Percentiles rank a stretch among this genome's conserved stretches.
phyloP scores from a whole-genome alignment of 2,797 vertebrate genomes.

The Neopelma chrysocephalum region DNA sequence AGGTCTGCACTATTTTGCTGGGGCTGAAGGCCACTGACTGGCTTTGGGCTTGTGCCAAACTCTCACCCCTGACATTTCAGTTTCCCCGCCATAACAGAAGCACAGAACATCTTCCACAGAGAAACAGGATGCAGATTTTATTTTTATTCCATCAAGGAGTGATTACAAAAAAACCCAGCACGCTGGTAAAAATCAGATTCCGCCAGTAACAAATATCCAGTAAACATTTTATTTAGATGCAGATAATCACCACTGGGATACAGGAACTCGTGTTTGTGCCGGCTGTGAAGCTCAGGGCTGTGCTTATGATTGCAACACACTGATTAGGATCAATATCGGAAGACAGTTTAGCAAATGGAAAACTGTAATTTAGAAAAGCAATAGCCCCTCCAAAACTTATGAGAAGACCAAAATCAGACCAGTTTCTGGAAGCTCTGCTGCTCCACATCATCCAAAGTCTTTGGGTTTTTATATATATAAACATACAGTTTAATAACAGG shows the following conservation, averaged over 20 bases:
- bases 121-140: background rate
- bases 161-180: conserved; percentile 42
- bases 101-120: background rate
- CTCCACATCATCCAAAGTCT: background rate
- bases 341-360: conserved; percentile 25
- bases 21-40: too few species aligned
- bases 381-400: background rate
- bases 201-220: conserved; percentile 57
- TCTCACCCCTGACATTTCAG: too few species aligned
- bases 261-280: conserved; percentile 34
- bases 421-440: conserved; percentile 1
- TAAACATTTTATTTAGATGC: conserved; percentile 63
- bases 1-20: background rate
- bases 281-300: conserved; percentile 14
- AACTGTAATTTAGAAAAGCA: background rate
- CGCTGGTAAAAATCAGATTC: conserved; percentile 44
- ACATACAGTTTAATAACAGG: background rate
- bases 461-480: background rate
- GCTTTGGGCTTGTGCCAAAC: background rate
- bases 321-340: background rate
- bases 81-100: background rate
- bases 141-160: conserved; percentile 68
- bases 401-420: background rate
- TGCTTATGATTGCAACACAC: background rate
- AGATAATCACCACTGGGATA: conserved; percentile 46